phyloP scores from a whole-genome alignment of 2,113 vertebrate genomes.

The Scomber japonicus region DNA sequence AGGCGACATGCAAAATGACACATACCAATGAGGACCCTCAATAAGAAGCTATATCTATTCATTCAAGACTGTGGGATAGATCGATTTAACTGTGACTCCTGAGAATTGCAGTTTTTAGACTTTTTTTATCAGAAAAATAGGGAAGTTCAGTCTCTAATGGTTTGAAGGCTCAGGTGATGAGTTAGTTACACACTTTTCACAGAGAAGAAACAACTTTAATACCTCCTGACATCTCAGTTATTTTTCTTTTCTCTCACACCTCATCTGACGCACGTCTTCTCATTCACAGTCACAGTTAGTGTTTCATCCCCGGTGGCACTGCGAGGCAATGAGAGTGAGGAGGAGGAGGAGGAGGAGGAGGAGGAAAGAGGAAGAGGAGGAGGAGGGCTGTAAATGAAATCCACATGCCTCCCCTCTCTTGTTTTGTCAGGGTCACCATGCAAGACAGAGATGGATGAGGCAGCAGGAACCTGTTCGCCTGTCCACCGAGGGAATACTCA shows the following conservation, averaged over 20 bases:
- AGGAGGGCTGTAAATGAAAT: constrained; percentile 33
- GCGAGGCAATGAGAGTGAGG: constrained; percentile 1
- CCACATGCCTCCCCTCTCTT: constrained; percentile 35
- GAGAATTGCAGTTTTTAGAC: not conserved
- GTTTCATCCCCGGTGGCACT: constrained; percentile 20
- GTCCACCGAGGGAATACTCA: not conserved
- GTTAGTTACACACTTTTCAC: not conserved
- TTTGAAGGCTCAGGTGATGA: constrained; percentile 4
- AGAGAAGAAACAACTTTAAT: constrained; percentile 10
- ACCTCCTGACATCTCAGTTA: constrained; percentile 33
- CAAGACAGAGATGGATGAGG: constrained; percentile 58
- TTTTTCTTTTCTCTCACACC: constrained; percentile 42
- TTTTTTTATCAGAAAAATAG: not conserved
- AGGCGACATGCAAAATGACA: not conserved
- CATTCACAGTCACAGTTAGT: constrained; percentile 35
- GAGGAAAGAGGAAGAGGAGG: constrained; percentile 14
- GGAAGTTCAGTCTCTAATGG: not conserved
- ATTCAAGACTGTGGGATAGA: constrained; percentile 25
- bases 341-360: no score
- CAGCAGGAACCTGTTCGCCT: constrained; percentile 50
- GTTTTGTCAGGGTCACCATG: constrained; percentile 66
- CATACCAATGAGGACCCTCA: constrained; percentile 7
- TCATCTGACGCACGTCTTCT: constrained; percentile 35
- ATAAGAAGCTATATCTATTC: constrained; percentile 35
- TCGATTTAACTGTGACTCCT: constrained; percentile 36